These are phyloP conservation scores for Dermolepida albohirtum DNA, from an alignment of 2,888 invertebrate species.

Conservation along the genomic window DNA sequence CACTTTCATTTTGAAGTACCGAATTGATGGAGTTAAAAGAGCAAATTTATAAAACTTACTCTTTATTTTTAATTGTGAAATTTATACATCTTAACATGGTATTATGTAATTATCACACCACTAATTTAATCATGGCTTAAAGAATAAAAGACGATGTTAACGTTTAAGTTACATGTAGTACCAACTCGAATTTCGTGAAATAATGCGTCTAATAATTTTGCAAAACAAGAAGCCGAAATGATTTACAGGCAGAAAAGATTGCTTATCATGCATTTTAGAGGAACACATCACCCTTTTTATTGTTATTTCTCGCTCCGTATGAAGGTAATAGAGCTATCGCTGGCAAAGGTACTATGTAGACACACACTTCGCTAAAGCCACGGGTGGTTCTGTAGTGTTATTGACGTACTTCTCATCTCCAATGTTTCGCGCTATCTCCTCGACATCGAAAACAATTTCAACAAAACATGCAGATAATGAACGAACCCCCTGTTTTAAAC, in stretches of 20 bases:
- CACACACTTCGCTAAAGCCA: constrained; percentile 28
- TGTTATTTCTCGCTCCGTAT: constrained; percentile 14
- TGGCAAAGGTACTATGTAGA: constrained; percentile 17
- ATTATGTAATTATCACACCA: no score
- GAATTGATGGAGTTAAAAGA: no score
- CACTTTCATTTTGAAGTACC: no score
- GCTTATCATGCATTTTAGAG: constrained; percentile 13
- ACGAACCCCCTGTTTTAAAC: constrained; percentile 11
- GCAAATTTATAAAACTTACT: no score
- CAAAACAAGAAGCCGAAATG: constrained; percentile 8
- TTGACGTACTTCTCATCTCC: neutral
- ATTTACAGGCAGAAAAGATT: constrained; percentile 4
- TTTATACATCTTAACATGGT: no score
- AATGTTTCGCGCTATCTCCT: neutral
- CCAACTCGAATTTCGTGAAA: constrained; percentile 11
- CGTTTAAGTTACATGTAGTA: neutral
- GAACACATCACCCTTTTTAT: constrained; percentile 24
- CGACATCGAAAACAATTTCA: constrained; percentile 20
- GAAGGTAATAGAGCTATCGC: constrained; percentile 25
- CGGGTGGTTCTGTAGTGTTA: constrained; percentile 28
- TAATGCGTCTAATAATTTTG: constrained; percentile 3
- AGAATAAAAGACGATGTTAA: neutral
- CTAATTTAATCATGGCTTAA: no score
- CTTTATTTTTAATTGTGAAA: no score
- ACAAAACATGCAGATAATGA: constrained; percentile 25